Conservation (phyloP, 1,140 invertebrate species). For the Laupala kohalensis region DNA sequence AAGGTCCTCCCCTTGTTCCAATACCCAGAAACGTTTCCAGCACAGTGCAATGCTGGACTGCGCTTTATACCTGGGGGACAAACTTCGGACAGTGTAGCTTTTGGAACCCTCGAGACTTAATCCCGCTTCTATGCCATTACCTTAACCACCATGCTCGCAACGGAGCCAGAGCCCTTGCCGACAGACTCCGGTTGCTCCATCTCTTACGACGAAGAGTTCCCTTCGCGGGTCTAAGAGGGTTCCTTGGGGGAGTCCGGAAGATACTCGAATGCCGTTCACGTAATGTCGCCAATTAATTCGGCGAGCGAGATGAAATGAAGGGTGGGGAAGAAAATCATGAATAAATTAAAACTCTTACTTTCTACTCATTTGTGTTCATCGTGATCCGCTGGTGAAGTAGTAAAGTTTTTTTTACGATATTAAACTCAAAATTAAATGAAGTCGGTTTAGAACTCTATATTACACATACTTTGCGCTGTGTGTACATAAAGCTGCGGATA, state of each 20-base stretch:
- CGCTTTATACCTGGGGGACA: not conserved
- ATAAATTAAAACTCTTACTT: not conserved
- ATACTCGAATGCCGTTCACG: not conserved
- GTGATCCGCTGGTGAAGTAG: too few relatives aligned
- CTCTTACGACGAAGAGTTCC: too few relatives aligned
- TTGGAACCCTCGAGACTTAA: not conserved
- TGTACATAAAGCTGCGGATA: too few relatives aligned
- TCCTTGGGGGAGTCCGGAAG: not conserved
- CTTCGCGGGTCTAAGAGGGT: too few relatives aligned
- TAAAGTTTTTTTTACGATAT: too few relatives aligned
- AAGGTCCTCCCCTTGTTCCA: not conserved
- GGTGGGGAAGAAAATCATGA: not conserved
- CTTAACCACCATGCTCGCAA: not conserved
- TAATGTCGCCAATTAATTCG: not conserved
- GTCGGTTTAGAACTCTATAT: too few relatives aligned
- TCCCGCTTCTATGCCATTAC: not conserved
- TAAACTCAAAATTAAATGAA: too few relatives aligned
- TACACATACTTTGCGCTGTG: too few relatives aligned
- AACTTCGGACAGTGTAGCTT: not conserved
- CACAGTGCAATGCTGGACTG: too few relatives aligned
- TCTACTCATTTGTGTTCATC: too few relatives aligned
- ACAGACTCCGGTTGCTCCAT: too few relatives aligned
- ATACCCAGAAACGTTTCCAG: not conserved
- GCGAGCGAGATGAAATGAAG: not conserved
- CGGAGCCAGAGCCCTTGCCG: too few relatives aligned